Percentiles rank a stretch among this genome's conserved stretches.
phyloP scores from a whole-genome alignment of 2,113 vertebrate genomes.

The Sinocyclocheilus maitianheensis region DNA sequence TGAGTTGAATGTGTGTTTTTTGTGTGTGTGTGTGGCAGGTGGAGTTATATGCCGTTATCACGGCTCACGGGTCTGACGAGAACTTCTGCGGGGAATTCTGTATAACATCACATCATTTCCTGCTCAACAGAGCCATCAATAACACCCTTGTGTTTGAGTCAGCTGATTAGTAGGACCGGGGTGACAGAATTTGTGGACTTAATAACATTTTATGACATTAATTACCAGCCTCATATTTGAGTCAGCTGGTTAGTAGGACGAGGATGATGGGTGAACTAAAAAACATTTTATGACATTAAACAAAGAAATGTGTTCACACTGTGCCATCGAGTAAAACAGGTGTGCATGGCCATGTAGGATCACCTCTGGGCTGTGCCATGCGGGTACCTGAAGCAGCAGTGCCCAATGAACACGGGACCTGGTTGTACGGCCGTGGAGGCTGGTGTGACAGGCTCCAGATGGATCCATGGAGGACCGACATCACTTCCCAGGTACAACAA shows the following conservation, averaged over 20 bases:
- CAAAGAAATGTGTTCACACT: no score
- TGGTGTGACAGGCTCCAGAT: constrained; percentile 80
- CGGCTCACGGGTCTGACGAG: constrained; percentile 77
- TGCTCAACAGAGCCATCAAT: constrained; percentile 70
- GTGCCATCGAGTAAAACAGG: no score
- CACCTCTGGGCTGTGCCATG: constrained; percentile 72
- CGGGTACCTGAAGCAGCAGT: constrained; percentile 72
- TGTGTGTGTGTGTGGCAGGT: constrained; percentile 63
- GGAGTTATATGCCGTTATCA: constrained; percentile 77
- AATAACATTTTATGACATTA: no score
- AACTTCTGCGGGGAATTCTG: constrained; percentile 78
- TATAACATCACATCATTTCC: constrained; percentile 78
- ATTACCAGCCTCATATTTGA: constrained; percentile 58
- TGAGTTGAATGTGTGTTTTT: no score
- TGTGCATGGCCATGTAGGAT: constrained; percentile 57
- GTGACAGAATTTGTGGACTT: neutral
- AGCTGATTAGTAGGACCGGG: no score
- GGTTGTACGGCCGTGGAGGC: constrained; percentile 77
- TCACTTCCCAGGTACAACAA: constrained; percentile 72
- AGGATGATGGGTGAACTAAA: neutral
- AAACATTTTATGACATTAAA: no score
- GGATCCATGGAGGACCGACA: constrained; percentile 75
- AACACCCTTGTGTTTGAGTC: constrained; percentile 68
- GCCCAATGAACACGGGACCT: constrained; percentile 77
- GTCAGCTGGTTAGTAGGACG: no score